Base-by-base conservation (phyloP, 92 coral and sea anemone genomes). In the Umimayanthus kanabou region DNA sequence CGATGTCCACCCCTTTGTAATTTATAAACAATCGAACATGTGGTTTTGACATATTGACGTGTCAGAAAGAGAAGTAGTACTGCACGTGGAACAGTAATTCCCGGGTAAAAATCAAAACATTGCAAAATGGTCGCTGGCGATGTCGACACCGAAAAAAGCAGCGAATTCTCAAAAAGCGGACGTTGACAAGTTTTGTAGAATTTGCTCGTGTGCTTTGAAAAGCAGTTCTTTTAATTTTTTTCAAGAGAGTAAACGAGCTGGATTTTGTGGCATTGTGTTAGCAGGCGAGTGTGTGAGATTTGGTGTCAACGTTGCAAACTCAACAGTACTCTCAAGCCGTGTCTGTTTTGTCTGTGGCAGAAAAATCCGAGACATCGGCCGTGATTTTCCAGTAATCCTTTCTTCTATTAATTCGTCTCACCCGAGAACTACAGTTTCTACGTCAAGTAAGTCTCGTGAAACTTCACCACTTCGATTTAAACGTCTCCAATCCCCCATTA, bases 381-480 rank as follows among this genome's bases (percentile, higher is more conserved):
- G 7, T 61, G 69, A 61, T 61, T 61, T 61, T 61, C 69, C 69
- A 4, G n/a, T 5, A 9, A 61, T 61, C 69, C 4, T 4, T 61
- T 61, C 69, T 61, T 20, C 69, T 18, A 20, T 61, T 6, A 61
- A 61, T 26, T 61, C 69, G 2, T 7, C 69, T 4, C 1, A 22
- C 25, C 26, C 69, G 3, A 57, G 14, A 61, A 18, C 23, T 61
- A 61, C 26, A 20, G 7, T 61, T 61, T 61, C 69, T 61, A 61
- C 69, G 7, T 26, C 69, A 61, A 22, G 69, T 4, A 61, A 61
- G 26, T 61, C n/a, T 20, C 9, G 26, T 6, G 26, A 22, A 53
- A 53, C 58, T 53, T 53, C 58, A 14, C 58, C 58, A 2, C 58
- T 13, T 53, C 58, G 91, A 82, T 22, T 33, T 22, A 88, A 88